phyloP scores from a whole-genome alignment of 2,888 invertebrate species.

The Acrobasis repandana region DNA sequence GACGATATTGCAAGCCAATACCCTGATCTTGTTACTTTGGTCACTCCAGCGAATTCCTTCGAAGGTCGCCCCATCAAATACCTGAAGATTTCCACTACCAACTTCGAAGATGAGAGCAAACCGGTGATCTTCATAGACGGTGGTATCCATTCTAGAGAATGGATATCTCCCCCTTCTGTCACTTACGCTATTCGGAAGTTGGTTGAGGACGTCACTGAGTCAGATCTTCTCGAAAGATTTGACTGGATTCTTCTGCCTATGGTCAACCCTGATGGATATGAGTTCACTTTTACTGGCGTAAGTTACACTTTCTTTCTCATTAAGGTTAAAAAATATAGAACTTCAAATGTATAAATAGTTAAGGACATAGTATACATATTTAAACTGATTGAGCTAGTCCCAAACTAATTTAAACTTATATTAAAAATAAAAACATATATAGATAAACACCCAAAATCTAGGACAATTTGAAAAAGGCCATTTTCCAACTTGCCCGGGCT shows the following conservation, averaged over 20 bases:
- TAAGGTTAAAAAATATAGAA: not conserved
- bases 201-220: constrained; percentile 81
- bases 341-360: too few species aligned
- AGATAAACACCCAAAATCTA: too few species aligned
- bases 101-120: constrained; percentile 63
- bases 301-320: constrained; percentile 36
- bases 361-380: too few species aligned
- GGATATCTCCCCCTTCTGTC: constrained; percentile 86
- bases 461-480: too few species aligned
- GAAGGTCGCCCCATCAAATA: constrained; percentile 82
- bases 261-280: constrained; percentile 89
- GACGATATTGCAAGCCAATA: constrained; percentile 64
- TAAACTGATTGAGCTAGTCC: too few species aligned
- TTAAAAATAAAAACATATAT: too few species aligned
- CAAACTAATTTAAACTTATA: too few species aligned
- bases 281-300: constrained; percentile 55
- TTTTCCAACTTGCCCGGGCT: too few species aligned
- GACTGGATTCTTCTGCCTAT: constrained; percentile 87
- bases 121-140: constrained; percentile 84
- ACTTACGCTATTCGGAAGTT: constrained; percentile 86
- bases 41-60: constrained; percentile 77
- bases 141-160: constrained; percentile 86
- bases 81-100: constrained; percentile 83
- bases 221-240: constrained; percentile 80
- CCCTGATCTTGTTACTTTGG: constrained; percentile 72